These are phyloP conservation scores for Circaetus gallicus DNA, from an alignment of 2,113 vertebrate genomes.

Conservation along the genomic window DNA sequence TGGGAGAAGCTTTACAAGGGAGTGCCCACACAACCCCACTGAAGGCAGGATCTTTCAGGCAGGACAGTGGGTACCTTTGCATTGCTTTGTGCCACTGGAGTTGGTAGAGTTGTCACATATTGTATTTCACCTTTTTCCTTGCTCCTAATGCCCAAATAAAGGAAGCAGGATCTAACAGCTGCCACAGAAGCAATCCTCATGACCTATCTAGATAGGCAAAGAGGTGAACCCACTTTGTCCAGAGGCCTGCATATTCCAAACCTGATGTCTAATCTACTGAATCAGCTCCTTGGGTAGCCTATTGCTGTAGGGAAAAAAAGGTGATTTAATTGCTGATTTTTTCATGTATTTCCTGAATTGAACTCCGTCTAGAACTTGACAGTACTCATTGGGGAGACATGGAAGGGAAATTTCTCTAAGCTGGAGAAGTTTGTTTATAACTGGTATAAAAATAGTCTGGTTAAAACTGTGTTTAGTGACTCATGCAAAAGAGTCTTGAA, in stretches of 20 bases:
- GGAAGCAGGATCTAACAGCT: neutral
- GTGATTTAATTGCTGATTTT: neutral
- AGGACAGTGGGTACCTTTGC: neutral
- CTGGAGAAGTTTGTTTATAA: neutral
- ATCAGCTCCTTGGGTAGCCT: neutral
- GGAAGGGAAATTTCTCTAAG: neutral
- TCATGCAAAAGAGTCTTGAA: conserved; percentile 71
- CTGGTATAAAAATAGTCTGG: conserved; percentile 1
- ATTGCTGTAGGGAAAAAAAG: neutral
- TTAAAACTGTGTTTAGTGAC: conserved; percentile 66
- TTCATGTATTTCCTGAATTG: neutral
- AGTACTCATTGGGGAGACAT: neutral
- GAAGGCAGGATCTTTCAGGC: neutral
- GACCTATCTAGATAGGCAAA: neutral
- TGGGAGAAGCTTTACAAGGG: neutral
- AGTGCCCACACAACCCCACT: neutral
- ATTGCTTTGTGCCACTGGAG: neutral
- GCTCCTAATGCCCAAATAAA: neutral
- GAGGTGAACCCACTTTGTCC: neutral
- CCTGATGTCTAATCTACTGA: neutral
- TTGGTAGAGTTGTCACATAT: neutral
- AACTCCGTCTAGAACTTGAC: neutral
- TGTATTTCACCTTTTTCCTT: neutral
- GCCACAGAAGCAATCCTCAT: neutral
- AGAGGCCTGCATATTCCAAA: neutral